phyloP scores from a whole-genome alignment of 2,113 vertebrate genomes.

The Noturus placidus region DNA sequence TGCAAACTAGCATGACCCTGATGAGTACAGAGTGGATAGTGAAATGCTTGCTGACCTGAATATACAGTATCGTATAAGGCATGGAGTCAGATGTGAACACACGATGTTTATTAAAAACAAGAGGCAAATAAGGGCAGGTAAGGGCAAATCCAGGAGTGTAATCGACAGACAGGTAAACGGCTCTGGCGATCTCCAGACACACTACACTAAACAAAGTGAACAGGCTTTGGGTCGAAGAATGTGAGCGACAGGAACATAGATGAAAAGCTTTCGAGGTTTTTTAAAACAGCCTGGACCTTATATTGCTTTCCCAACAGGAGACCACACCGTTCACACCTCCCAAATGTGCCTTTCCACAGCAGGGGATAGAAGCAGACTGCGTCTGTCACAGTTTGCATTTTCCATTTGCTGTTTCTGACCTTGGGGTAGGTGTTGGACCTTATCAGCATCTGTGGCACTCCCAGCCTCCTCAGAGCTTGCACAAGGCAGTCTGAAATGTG shows the following conservation, averaged over 20 bases:
- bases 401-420: slow-evolving; percentile 29
- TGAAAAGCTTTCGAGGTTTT: background rate
- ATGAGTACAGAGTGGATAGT: background rate
- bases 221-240: background rate
- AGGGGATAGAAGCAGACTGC: background rate
- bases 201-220: background rate
- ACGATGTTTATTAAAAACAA: slow-evolving; percentile 1
- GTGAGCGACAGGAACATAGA: background rate
- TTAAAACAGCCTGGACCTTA: background rate
- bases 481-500: background rate
- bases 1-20: background rate
- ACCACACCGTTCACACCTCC: slow-evolving; percentile 10
- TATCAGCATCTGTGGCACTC: slow-evolving; percentile 38
- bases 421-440: slow-evolving; percentile 27
- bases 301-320: slow-evolving; percentile 9
- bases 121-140: background rate
- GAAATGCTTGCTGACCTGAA: background rate
- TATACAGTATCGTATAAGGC: background rate
- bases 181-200: background rate
- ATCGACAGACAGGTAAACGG: background rate
- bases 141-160: background rate
- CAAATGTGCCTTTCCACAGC: background rate
- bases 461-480: background rate
- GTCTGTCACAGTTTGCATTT: slow-evolving; percentile 12
- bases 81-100: background rate